Base-by-base conservation (phyloP, 2,888 invertebrate genomes). In the Alloscopus bannaensis region DNA sequence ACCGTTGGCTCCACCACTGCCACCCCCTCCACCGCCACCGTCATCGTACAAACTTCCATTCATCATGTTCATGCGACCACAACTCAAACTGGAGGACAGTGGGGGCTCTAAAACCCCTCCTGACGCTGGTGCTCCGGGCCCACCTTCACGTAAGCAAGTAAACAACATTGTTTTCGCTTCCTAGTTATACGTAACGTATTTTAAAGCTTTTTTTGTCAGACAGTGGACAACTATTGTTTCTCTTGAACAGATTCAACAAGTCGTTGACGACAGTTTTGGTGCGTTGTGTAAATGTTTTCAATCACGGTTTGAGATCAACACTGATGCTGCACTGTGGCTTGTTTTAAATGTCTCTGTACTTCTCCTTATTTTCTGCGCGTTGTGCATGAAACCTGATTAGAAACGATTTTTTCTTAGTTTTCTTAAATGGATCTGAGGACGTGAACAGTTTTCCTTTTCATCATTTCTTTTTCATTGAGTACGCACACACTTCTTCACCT, bases 111-210 rank as follows among this genome's bases (percentile, higher is more conserved):
- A 80, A 75, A 83, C 82, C 76, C 85, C 85, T 64, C 71, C 80
- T 52, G 81, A 79, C 66, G 81, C 82, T 50, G 80, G 83, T 72
- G 83, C 80, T 69, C 81, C 84, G 78, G 82, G 81, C 82, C 84
- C 85, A 84, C 84, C 85, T 85, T 85, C 85, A 83, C 86, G 86
- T 69, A 84, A 82, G 83, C 85, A 85, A 83, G 85, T 84, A 84
- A 86, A 86, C 79, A 86, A 84, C 86, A 86, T 86, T 81, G 47
- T 80, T 80, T 52, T 80, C 45, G 24, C 47, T n/a, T 52, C 52
- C 2, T 45, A 20, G 52, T 64, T 69, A 50, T 45, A 11, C 26
- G 29, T 16, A 11, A 29, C 69, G 6, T 50, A n/a, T 42, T 55
- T n/a, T 26, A 55, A 1, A 68, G 18, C 31, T 36, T 59, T 66